Evolutionary conservation across 2,888 invertebrate genomes (phyloP).

Genomic region (Xylota segnis): DNA sequence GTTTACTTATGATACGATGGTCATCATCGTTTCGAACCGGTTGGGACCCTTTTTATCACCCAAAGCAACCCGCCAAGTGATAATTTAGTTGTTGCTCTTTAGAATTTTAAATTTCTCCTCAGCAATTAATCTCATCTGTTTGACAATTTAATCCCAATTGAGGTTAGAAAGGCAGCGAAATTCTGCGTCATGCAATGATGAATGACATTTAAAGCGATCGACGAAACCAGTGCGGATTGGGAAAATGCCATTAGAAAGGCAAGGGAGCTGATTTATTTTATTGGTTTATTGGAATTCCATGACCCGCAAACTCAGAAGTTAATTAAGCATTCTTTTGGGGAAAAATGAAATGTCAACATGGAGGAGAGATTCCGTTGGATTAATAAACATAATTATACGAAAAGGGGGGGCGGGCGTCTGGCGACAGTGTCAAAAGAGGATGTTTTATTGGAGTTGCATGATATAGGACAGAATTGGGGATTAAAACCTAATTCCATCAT

Average conservation of each 20-base stretch:
- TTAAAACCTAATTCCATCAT: constrained; percentile 44
- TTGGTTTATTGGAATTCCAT: constrained; percentile 57
- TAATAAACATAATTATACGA: constrained; percentile 42
- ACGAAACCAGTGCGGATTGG: background rate
- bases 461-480: constrained; percentile 43
- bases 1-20: constrained; percentile 37
- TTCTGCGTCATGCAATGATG: constrained; percentile 14
- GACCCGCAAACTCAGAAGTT: constrained; percentile 51
- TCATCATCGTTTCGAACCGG: constrained; percentile 35
- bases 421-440: constrained; percentile 39
- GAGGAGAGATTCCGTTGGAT: constrained; percentile 26
- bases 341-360: constrained; percentile 27
- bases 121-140: constrained; percentile 41
- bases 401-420: constrained; percentile 44
- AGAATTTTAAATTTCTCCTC: constrained; percentile 44
- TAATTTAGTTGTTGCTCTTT: constrained; percentile 60
- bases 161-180: constrained; percentile 12
- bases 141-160: constrained; percentile 54
- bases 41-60: constrained; percentile 8
- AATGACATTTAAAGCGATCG: constrained; percentile 37
- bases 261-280: constrained; percentile 61
- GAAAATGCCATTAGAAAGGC: constrained; percentile 8
- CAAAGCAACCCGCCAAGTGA: constrained; percentile 56
- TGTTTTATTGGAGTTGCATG: constrained; percentile 59
- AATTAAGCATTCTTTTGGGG: constrained; percentile 39